Base-by-base conservation (phyloP, 2,888 invertebrate species). In the Drepana falcataria region DNA sequence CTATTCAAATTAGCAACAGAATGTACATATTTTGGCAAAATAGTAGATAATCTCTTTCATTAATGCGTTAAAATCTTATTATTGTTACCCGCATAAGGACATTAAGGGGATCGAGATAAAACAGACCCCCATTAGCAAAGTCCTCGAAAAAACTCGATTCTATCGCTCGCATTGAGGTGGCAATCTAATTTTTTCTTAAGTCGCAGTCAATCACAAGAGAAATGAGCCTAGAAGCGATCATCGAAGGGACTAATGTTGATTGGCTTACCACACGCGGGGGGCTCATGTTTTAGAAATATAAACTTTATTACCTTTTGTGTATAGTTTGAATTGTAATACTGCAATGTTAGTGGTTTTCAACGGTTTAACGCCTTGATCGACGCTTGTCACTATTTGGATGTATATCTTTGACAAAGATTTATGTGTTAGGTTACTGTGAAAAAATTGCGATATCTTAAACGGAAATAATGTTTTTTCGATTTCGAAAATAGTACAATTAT, bases 1-100 rank as follows among this genome's bases (percentile, higher is more conserved):
- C 21, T 21, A 21, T 21, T 21, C 21, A 21, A 21, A 21, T 21
- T 21, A 21, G 21, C 21, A 21, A 21, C 21, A 21, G 21, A 21
- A 21, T 21, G 21, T 21, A 21, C 21, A 21, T 21, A 21, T 21
- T 21, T 21, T 21, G 21, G 21, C 21, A 21, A 21, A 21, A 40
- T 40, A 40, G 2, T 4, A 40, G 40, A 74, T 79, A 79, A 81
- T 83, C 79, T 74, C 71, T 69, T 75, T 85, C 80, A 84, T 87
- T 86, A 86, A 85, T 71, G 87, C 86, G 88, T 89, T 86, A 84
- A 87, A 89, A 87, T 87, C 86, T 83, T 86, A 85, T 90, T 90
- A 90, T 83, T 79, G 81, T 82, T 87, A 61, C 89, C 89, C 87
- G 88, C 87, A 88, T 88, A 87, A 88, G 82, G 75, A 86, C 82